Evolutionary conservation across 1,140 invertebrate species (phyloP), one percentile per base, ranked within the genome.

Genomic region (Teleopsis dalmanni): DNA sequence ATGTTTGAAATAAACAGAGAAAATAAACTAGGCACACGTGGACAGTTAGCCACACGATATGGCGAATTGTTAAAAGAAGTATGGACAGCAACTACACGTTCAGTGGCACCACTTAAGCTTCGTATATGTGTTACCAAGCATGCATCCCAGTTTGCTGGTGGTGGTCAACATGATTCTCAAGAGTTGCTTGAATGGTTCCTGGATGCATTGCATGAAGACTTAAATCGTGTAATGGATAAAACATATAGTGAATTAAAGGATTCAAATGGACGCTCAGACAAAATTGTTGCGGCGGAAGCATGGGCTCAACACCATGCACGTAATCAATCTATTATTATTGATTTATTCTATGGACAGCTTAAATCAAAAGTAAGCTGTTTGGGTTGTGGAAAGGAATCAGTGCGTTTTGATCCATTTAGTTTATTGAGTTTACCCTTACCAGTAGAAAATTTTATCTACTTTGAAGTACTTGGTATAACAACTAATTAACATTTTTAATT

Each of bases 361-460:
- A 91, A 91, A 73, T 91, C 88, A 3, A 84, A 85, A 68, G 82
- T 87, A 25, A 83, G 78, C 35, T 93, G 90, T 72, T 77, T 82
- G 57, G 79, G 80, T 8, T 94, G 90, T 72, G 79, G 80, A 13
- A 81, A 82, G 56, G 81, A 86, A 57, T 89, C 86, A 50, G 87
- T 91, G 25, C 78, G 87, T 23, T 94, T 93, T 72, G 90, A 93
- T 74, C 84, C 89, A 3, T 93, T 91, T 74, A 91, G 87, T 64
- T 83, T 89, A 72, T 76, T 93, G 16, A 90, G 87, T 57, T 72
- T 94, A 54, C 89, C 89, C 38, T 73, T 93, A 51, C 89, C 90
- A 4, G 83, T 91, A 71, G 87, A 90, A 69, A 82, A 79, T 60
- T 84, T 77, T 55, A 76, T 82, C 19, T 79, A 87, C 53, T 73